Conservation (phyloP, 2,888 invertebrate species). For the Electrophaes corylata region DNA sequence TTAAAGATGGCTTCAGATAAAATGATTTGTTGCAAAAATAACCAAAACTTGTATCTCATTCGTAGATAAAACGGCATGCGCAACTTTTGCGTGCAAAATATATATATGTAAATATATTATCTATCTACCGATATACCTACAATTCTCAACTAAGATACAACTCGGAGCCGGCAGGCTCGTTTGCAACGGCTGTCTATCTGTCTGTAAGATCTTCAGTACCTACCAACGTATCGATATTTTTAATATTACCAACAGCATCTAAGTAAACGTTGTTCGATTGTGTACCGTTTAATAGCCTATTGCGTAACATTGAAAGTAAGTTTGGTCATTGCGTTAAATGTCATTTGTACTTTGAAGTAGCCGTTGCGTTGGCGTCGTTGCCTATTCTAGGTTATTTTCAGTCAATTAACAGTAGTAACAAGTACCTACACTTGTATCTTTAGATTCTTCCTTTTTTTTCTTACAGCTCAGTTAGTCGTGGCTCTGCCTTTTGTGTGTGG, state of each 20-base stretch:
- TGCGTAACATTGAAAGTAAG: conserved; percentile 68
- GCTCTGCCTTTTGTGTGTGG: no score
- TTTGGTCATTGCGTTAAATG: conserved; percentile 29
- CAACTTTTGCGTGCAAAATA: conserved; percentile 12
- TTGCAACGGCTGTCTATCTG: conserved; percentile 62
- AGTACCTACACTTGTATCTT: no score
- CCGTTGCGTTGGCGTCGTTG: conserved; percentile 8
- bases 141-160: conserved; percentile 21
- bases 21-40: background rate
- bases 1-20: background rate
- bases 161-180: conserved; percentile 56
- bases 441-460: background rate
- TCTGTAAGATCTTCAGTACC: conserved; percentile 55
- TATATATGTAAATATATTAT: conserved; percentile 11
- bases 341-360: conserved; percentile 27
- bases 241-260: conserved; percentile 64
- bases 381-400: background rate
- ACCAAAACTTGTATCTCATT: background rate
- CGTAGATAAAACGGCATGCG: conserved; percentile 1
- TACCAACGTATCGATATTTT: conserved; percentile 41
- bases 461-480: no score
- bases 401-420: background rate
- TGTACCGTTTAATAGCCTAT: conserved; percentile 69
- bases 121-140: conserved; percentile 21
- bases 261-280: conserved; percentile 69